A percentile compares a stretch with the other conserved stretches of the same genome.
These are phyloP conservation scores for Aplysina aerophoba DNA, from an alignment of 37 sponge, comb jelly and placozoan genomes.

Conservation along the genomic window DNA sequence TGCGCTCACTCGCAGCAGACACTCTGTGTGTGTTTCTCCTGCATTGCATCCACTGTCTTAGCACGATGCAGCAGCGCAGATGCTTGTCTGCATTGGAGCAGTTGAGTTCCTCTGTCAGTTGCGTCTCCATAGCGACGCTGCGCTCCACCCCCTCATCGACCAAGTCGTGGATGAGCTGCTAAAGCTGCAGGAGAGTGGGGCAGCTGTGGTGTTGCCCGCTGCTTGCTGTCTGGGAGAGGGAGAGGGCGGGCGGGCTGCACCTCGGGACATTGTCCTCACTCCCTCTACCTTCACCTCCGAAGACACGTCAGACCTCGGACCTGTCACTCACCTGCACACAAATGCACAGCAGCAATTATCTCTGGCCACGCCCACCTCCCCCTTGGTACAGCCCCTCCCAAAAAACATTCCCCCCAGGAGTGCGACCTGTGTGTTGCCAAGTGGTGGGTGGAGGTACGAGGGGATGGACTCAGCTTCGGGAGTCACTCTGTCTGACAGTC, in stretches of 20 bases:
- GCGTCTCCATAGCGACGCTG: conserved; percentile 51
- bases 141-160: conserved; percentile 70
- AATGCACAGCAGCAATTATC: neutral
- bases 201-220: neutral
- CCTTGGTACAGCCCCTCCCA: too few relatives aligned
- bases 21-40: neutral
- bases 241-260: neutral
- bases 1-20: neutral
- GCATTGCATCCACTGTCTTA: neutral
- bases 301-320: neutral
- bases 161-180: conserved; percentile 63
- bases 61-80: conserved; percentile 61
- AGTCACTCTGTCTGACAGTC: neutral
- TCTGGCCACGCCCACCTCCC: neutral
- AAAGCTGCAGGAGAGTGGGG: conserved; percentile 24
- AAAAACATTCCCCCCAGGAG: neutral
- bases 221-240: neutral
- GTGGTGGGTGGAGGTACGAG: conserved; percentile 20
- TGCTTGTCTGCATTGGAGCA: conserved; percentile 62
- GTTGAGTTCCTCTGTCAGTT: conserved; percentile 82
- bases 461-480: neutral
- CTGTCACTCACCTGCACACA: neutral
- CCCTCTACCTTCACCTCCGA: neutral
- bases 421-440: too few relatives aligned
- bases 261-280: neutral